A percentile compares a stretch with the other conserved stretches of the same genome.
Conservation (phyloP, 2,113 vertebrate species). For the Gobiocypris rarus region DNA sequence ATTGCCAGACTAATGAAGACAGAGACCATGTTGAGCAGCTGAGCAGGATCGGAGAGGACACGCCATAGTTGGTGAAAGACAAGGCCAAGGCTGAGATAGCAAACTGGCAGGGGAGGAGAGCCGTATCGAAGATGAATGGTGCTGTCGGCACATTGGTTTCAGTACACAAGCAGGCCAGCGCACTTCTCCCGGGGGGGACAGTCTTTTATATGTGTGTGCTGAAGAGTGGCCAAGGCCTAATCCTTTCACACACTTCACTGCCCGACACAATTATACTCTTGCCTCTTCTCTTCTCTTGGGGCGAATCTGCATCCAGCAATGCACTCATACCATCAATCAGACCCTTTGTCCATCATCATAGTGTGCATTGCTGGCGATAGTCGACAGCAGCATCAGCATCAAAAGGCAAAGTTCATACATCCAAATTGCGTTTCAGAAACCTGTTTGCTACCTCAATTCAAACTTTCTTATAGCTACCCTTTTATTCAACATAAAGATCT, state of each 20-base stretch:
- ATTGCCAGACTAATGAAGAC: conserved; percentile 52
- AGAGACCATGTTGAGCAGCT: conserved; percentile 30
- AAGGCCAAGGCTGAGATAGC: conserved; percentile 28
- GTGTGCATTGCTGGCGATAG: neutral
- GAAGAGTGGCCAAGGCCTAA: conserved; percentile 47
- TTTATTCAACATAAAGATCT: neutral
- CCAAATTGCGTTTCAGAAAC: too few species aligned
- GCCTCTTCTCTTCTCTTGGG: conserved; percentile 30
- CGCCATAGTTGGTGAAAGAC: conserved; percentile 23
- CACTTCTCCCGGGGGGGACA: neutral
- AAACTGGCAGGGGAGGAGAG: conserved; percentile 33
- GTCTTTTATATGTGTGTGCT: conserved; percentile 44
- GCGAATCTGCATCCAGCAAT: conserved; percentile 26
- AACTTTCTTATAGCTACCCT: neutral
- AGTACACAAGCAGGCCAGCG: conserved; percentile 41
- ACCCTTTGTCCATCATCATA: conserved; percentile 15
- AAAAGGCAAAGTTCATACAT: neutral
- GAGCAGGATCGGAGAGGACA: conserved; percentile 33
- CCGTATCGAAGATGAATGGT: conserved; percentile 41
- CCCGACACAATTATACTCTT: conserved; percentile 41
- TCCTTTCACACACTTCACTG: conserved; percentile 45
- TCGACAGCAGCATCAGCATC: neutral
- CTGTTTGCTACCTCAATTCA: neutral
- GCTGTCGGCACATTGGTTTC: conserved; percentile 28
- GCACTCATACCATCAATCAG: conserved; percentile 26